Evolutionary conservation across 2,888 invertebrate species (phyloP).

Genomic region (Cyclophora punctaria): DNA sequence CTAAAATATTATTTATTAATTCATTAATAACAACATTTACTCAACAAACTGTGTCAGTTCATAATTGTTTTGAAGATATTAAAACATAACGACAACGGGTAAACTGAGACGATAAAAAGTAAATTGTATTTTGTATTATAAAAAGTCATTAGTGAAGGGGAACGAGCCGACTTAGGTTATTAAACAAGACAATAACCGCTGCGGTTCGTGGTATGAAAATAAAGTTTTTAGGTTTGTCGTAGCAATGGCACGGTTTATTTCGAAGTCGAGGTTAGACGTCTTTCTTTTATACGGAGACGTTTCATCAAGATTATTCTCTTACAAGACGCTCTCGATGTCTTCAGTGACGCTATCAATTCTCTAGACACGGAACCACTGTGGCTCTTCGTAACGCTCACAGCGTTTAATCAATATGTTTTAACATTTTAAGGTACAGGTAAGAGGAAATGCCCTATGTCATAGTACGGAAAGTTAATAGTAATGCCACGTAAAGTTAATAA

Average conservation of each 20-base stretch:
- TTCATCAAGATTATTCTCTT: slow-evolving; percentile 65
- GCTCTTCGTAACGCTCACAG: not conserved
- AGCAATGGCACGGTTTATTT: slow-evolving; percentile 43
- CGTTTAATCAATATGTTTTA: too few relatives aligned
- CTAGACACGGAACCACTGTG: slow-evolving; percentile 19
- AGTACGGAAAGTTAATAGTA: too few relatives aligned
- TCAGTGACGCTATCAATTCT: slow-evolving; percentile 45
- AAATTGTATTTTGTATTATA: slow-evolving; percentile 14
- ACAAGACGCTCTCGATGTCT: slow-evolving; percentile 42
- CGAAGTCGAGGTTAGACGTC: slow-evolving; percentile 37
- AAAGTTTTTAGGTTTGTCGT: slow-evolving; percentile 44
- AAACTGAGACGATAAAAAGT: too few relatives aligned
- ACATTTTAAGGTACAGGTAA: too few relatives aligned
- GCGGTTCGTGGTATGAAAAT: slow-evolving; percentile 41
- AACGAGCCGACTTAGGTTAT: slow-evolving; percentile 35
- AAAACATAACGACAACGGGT: too few relatives aligned
- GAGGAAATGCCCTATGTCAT: too few relatives aligned
- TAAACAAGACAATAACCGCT: slow-evolving; percentile 47
- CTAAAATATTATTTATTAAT: too few relatives aligned
- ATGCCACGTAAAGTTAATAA: too few relatives aligned
- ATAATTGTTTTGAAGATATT: too few relatives aligned
- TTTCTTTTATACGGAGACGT: slow-evolving; percentile 53
- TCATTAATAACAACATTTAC: too few relatives aligned
- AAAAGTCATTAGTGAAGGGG: slow-evolving; percentile 20
- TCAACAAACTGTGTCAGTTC: too few relatives aligned